Base-by-base conservation (phyloP, 2,888 invertebrate genomes). In the Ichneumoninae sp. region DNA sequence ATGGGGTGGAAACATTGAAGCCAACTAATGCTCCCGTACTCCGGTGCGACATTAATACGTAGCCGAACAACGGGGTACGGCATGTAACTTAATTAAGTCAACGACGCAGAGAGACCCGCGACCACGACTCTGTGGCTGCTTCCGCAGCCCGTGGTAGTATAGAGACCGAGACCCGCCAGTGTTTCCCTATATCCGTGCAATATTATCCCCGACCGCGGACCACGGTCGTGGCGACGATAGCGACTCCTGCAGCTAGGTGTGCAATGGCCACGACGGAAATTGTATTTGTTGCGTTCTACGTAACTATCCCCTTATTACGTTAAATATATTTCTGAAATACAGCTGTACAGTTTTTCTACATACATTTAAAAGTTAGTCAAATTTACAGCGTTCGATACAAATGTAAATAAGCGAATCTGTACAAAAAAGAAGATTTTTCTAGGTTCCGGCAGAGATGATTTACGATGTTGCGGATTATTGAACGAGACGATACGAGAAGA, bases 51-150 rank as follows among this genome's bases (percentile, higher is more conserved):
- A 90, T 92, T 93, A 92, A 93, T 92, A 91, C 89, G 86, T 77
- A 85, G 85, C 85, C 80, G 85, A 85, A 85, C 85, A 85, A 85
- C 85, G 82, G 82, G 87, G 89, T 87, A 89, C 90, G 89, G 90
- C 90, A 91, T 92, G 93, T 93, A 93, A 93, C 93, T 93, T 93
- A 93, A 93, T 93, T 93, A 93, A 93, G 92, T 91, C 93, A 93
- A 93, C 93, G 93, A 92, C 91, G 91, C 93, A 90, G 88, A 92
- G 85, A 82, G 80, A 82, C 89, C 91, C 90, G 88, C 82, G 82
- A 92, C 93, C 93, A 90, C 92, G 91, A 91, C 89, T 92, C 91
- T 92, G 93, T 83, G 93, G 93, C 88, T 88, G 89, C 88, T 88
- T 90, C 77, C 71, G 62, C 82, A 74, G 80, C 74, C 69, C 54